Base-by-base conservation (phyloP, 1,140 invertebrate genomes). In the Anoplophora glabripennis region DNA sequence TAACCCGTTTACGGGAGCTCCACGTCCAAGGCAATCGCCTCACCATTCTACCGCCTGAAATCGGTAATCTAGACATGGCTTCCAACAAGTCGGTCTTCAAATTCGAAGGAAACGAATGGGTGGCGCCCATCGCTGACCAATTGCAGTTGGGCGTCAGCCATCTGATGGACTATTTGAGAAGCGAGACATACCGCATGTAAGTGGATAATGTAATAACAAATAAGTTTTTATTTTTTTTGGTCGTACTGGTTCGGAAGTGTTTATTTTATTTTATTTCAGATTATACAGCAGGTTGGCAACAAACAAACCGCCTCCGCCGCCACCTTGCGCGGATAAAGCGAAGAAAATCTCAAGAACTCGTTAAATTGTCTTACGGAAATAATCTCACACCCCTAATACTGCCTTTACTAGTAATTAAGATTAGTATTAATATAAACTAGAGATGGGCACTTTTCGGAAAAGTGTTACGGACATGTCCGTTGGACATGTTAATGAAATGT, bases 41-140 rank as follows among this genome's bases (percentile, higher is more conserved):
- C 3, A 92, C 92, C n/a, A 87, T 96, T 49, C 77, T 98, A 51
- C 94, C 94, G 11, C 94, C 94, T n/a, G 93, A 96, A 82, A 78
- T 93, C 61, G 89, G 89, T 38, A 85, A 89, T 63, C 79, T 99
- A 51, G 97, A 99, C 78, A 79, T 99, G 57, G 85, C 92, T n/a
- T 92, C 92, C 65, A 92, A 88, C 66, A 97, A 96, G 76, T 92
- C 94, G 45, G 89, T 96, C n/a, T 86, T 99, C 68, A 87, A 93
- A 70, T 86, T 98, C 78, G 96, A 99, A 73, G 94, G 94, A 67
- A 99, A 99, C 80, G 94, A 93, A 40, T 98, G 96, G 94, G 92
- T 98, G n/a, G 87, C 89, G 15, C 95, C 94, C 7, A 96, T 99
- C 63, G 89, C 89, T 40, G 96, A 99, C 74, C 96, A 99, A 77